Percentiles rank a stretch among this genome's conserved stretches.
Conservation (phyloP, 2,113 vertebrate species). For the Ramphastos sulfuratus region DNA sequence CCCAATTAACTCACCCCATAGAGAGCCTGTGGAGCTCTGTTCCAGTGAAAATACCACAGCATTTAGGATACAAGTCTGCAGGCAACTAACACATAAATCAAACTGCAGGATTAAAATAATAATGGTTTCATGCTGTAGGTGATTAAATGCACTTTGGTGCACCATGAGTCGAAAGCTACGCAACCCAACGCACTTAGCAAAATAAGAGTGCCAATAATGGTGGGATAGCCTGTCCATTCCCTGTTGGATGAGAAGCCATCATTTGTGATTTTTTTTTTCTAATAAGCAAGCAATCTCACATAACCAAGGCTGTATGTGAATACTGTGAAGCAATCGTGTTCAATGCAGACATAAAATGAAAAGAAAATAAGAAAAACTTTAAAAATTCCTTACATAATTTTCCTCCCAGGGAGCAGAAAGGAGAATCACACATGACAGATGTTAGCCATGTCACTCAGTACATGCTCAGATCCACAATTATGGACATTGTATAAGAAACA, state of each 20-base stretch:
- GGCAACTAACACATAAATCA: slow-evolving; percentile 44
- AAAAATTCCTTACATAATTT: slow-evolving; percentile 71
- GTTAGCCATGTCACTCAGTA: slow-evolving; percentile 69
- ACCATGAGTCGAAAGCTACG: slow-evolving; percentile 30
- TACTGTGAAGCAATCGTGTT: slow-evolving; percentile 26
- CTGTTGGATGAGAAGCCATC: slow-evolving; percentile 62
- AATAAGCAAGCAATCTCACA: slow-evolving; percentile 64
- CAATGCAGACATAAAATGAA: slow-evolving; percentile 57
- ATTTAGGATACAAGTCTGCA: slow-evolving; percentile 37
- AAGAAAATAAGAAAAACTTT: slow-evolving; percentile 44
- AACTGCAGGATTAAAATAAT: slow-evolving; percentile 45
- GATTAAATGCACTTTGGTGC: slow-evolving; percentile 46
- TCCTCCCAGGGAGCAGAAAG: slow-evolving; percentile 74
- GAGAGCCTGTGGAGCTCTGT: slow-evolving; percentile 40
- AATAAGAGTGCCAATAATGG: slow-evolving; percentile 24
- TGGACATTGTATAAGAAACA: slow-evolving; percentile 37
- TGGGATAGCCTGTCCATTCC: slow-evolving; percentile 42
- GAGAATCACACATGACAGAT: slow-evolving; percentile 73
- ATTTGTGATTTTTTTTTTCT: neutral
- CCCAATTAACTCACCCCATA: slow-evolving; percentile 59
- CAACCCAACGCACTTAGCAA: slow-evolving; percentile 31
- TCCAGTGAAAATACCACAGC: slow-evolving; percentile 53
- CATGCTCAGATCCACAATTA: slow-evolving; percentile 64
- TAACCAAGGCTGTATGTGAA: slow-evolving; percentile 40
- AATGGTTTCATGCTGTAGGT: slow-evolving; percentile 57